Conservation (phyloP, 2,888 invertebrate genomes). For the Eupithecia abbreviata region DNA sequence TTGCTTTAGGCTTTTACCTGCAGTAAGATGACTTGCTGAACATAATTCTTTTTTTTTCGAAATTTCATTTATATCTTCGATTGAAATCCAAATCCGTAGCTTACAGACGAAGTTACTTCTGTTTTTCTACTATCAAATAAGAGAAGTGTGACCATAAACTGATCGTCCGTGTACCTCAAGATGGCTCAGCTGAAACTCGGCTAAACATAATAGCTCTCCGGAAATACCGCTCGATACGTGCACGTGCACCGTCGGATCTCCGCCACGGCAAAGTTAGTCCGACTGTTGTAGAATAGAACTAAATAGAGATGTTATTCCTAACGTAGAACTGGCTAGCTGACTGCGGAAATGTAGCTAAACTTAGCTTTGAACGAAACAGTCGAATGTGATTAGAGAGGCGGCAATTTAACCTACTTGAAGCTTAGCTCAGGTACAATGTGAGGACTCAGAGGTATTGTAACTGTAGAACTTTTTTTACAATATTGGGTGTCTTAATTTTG, state of each 20-base stretch:
- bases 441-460: background rate
- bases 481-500: background rate
- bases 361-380: background rate
- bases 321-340: slow-evolving; percentile 3
- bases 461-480: background rate
- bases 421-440: background rate
- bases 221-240: slow-evolving; percentile 43
- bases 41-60: background rate
- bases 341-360: slow-evolving; percentile 14
- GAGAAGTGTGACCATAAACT: background rate
- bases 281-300: slow-evolving; percentile 20
- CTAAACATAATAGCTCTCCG: slow-evolving; percentile 28
- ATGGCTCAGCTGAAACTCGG: slow-evolving; percentile 22
- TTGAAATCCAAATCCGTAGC: background rate
- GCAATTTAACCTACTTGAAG: background rate
- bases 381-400: background rate
- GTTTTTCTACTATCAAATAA: background rate
- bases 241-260: slow-evolving; percentile 35
- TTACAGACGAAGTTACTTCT: background rate
- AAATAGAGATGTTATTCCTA: slow-evolving; percentile 5
- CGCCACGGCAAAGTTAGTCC: slow-evolving; percentile 45
- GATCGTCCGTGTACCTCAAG: background rate
- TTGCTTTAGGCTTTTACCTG: background rate
- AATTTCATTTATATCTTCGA: background rate
- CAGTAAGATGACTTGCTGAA: background rate